Evolutionary conservation across 2,113 vertebrate species (phyloP), one percentile per base, ranked within the genome.

Genomic region (Albula goreensis): DNA sequence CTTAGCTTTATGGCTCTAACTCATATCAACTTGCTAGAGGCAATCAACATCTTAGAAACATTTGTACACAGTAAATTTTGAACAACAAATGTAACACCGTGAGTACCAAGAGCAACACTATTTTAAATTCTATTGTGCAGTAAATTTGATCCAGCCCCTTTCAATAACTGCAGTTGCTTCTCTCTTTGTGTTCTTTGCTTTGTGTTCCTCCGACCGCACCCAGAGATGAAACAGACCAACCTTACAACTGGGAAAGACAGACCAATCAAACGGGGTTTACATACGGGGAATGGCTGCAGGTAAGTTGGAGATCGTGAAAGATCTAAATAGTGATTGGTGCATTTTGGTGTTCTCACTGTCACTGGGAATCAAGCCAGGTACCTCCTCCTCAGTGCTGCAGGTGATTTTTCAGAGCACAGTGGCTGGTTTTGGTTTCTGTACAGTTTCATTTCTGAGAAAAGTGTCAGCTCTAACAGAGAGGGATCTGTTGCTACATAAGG

Each of bases 151-250:
- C 31, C 31, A 41, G 31, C 31, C 31, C 31, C 31, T 41, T 41
- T 41, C 31, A 41, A 41, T 41, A 41, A 41, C 9, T 86, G 80
- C 97, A 85, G 93, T 95, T 89, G 96, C 22, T 41, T 70, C 2
- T 48, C 9, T 1, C 41, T 86, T 25, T 41, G 97, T 41, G 1
- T 60, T 83, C 19, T 53, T 78, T 51, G 25, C 48, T 48, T 63
- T 78, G 5, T 66, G 50, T 41, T 50, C 31, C 9, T 63, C 41
- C 48, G 70, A 22, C 78, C 13, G 50, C 31, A 12, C 93, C 84
- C 84, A 99, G 97, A 90, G 83, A 99, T 99, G 98, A 97, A 97
- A 87, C 98, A 99, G 93, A 96, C 94, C 92, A 99, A 99, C 83
- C 90, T 98, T 57, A 97, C 93, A 17, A 99, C 97, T 1, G 97